Conservation (phyloP, 1,140 invertebrate species). For the Oedothorax gibbosus region DNA sequence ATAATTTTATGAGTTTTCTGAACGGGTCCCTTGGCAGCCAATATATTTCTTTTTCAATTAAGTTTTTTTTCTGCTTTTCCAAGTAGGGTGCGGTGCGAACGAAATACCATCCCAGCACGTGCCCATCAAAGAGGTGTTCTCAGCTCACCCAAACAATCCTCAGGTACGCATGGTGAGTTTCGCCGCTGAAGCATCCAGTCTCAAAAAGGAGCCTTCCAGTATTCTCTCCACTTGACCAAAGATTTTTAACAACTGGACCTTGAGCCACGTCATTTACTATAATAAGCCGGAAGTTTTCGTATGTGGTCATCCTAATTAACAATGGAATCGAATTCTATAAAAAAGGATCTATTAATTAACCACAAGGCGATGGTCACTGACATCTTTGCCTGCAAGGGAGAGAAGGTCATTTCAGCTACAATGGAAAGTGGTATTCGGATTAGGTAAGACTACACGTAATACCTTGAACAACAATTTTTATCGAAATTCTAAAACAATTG, state of each 20-base stretch:
- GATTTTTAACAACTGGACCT: slow-evolving; percentile 58
- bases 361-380: slow-evolving; percentile 39
- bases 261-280: slow-evolving; percentile 24
- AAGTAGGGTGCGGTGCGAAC: too few species aligned
- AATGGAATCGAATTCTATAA: slow-evolving; percentile 32
- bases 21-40: too few species aligned
- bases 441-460: too few species aligned
- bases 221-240: slow-evolving; percentile 53
- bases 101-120: too few species aligned
- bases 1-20: too few species aligned
- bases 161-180: slow-evolving; percentile 47
- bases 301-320: slow-evolving; percentile 44
- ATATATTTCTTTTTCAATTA: too few species aligned
- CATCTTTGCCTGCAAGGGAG: not conserved
- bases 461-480: too few species aligned
- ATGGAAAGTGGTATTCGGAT: too few species aligned
- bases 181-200: slow-evolving; percentile 34
- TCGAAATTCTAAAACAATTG: too few species aligned
- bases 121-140: too few species aligned
- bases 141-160: too few species aligned
- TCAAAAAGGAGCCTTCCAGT: slow-evolving; percentile 10
- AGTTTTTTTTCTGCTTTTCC: too few species aligned
- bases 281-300: slow-evolving; percentile 42
- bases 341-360: slow-evolving; percentile 52
- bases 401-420: slow-evolving; percentile 17